phyloP scores from a whole-genome alignment of 1,140 invertebrate species.

The Drosophila ironensis region DNA sequence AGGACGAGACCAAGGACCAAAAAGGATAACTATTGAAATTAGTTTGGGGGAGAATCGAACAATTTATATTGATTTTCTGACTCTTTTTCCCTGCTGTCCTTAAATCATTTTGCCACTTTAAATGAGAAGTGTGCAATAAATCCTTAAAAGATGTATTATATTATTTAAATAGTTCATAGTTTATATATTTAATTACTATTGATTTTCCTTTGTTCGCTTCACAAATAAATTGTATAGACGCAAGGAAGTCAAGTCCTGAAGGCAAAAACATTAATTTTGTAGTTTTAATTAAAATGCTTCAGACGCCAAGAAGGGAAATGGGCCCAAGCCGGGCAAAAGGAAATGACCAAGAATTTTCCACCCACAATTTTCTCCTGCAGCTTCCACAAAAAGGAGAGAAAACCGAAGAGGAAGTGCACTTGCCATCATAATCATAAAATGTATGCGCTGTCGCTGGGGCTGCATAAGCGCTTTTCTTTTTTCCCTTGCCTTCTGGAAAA shows the following conservation, averaged over 20 bases:
- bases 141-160: no score
- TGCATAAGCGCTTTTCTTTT: constrained; percentile 4
- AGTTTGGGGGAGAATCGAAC: constrained; percentile 51
- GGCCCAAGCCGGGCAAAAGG: constrained; percentile 6
- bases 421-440: constrained; percentile 76
- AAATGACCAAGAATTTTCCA: constrained; percentile 5
- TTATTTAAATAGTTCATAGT: neutral
- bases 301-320: constrained; percentile 23
- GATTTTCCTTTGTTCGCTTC: neutral
- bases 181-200: neutral
- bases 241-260: constrained; percentile 8
- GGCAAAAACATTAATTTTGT: constrained; percentile 65
- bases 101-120: constrained; percentile 74
- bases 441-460: constrained; percentile 61
- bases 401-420: constrained; percentile 24
- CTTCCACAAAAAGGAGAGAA: constrained; percentile 7
- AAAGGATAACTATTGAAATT: constrained; percentile 79
- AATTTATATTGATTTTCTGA: constrained; percentile 58
- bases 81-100: constrained; percentile 1
- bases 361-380: constrained; percentile 1
- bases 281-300: constrained; percentile 75
- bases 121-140: no score
- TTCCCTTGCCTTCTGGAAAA: constrained; percentile 8
- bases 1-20: no score
- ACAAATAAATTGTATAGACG: no score